These are phyloP conservation scores for Gymnocheta viridis DNA, from an alignment of 2,888 invertebrate genomes.

Conservation along the genomic window DNA sequence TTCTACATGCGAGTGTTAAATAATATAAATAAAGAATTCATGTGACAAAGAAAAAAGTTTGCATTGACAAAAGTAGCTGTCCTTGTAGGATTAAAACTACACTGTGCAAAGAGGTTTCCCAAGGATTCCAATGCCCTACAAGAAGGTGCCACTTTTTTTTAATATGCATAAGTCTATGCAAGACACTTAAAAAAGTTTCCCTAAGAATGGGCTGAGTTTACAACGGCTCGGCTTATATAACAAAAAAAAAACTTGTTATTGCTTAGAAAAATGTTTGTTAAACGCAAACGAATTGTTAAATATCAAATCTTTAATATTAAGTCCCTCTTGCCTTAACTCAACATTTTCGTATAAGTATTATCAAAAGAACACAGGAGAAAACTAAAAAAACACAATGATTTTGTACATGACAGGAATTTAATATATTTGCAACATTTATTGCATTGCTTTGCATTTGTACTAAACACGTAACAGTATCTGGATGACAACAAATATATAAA, in stretches of 20 bases:
- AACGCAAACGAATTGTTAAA: neutral
- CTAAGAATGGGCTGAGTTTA: too few species aligned
- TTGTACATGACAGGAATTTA: slow-evolving; percentile 77
- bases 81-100: neutral
- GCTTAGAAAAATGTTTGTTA: too few species aligned
- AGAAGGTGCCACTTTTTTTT: too few species aligned
- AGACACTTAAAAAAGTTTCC: neutral
- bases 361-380: neutral
- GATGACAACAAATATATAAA: slow-evolving; percentile 42
- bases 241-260: too few species aligned
- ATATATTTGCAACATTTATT: slow-evolving; percentile 73
- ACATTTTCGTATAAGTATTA: slow-evolving; percentile 7
- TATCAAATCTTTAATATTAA: neutral
- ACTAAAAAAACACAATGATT: slow-evolving; percentile 64
- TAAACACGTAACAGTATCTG: slow-evolving; percentile 59
- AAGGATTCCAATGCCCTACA: neutral
- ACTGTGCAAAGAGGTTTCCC: neutral
- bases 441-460: slow-evolving; percentile 67
- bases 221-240: too few species aligned
- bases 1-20: neutral
- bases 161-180: too few species aligned
- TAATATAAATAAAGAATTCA: neutral
- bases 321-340: neutral
- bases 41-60: neutral
- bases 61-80: neutral